Percentiles rank a stretch among this genome's conserved stretches.
Evolutionary conservation across 2,113 vertebrate genomes (phyloP).

Genomic region (Xenopus borealis): DNA sequence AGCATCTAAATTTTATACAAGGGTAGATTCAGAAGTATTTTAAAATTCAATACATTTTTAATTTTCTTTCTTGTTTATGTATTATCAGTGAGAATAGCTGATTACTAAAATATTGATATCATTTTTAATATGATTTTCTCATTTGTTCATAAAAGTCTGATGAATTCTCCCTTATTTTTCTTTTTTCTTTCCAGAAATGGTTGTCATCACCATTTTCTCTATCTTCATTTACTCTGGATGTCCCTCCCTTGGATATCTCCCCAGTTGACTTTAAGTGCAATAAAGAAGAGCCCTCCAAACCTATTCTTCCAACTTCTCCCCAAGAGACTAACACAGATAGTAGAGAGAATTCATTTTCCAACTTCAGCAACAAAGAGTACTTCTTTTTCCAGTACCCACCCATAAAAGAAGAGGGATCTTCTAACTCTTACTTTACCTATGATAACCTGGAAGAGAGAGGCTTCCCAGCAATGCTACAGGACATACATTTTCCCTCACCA

Average conservation of each 20-base stretch:
- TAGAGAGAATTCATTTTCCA: constrained; percentile 60
- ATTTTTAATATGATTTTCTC: too few relatives aligned
- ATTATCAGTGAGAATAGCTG: too few relatives aligned
- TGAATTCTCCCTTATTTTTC: not conserved
- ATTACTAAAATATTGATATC: too few relatives aligned
- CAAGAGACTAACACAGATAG: constrained; percentile 36
- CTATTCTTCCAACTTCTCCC: constrained; percentile 1
- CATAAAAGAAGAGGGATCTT: constrained; percentile 62
- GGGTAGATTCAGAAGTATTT: too few relatives aligned
- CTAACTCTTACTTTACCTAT: constrained; percentile 68
- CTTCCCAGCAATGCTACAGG: not conserved
- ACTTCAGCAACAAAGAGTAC: constrained; percentile 74
- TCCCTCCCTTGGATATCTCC: constrained; percentile 59
- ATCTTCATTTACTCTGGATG: constrained; percentile 53
- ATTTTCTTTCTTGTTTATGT: too few relatives aligned
- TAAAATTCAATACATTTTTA: too few relatives aligned
- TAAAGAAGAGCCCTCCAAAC: constrained; percentile 51
- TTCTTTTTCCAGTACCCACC: constrained; percentile 69
- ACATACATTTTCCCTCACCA: not conserved
- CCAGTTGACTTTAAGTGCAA: constrained; percentile 62
- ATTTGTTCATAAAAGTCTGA: too few relatives aligned
- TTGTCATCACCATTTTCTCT: constrained; percentile 65
- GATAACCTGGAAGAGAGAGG: constrained; percentile 51
- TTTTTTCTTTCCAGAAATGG: constrained; percentile 64
- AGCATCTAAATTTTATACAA: too few relatives aligned